Base-by-base conservation (phyloP, 2,888 invertebrate species). In the Hyalella azteca region DNA sequence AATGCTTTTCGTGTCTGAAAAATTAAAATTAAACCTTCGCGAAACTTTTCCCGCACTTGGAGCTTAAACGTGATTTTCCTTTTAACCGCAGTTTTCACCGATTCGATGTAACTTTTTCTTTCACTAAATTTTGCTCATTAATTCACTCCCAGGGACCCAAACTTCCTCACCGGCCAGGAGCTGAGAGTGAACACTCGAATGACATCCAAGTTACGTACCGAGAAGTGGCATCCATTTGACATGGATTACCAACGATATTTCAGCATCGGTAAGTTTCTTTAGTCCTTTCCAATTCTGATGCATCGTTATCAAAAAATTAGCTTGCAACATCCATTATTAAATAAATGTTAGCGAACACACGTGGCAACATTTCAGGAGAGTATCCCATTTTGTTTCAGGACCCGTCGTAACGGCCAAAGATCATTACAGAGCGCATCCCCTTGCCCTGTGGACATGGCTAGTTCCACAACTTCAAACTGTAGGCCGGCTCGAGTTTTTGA, bases 371-470 rank as follows among this genome's bases (percentile, higher is more conserved):
- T 15, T 49, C 5, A 5, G 26, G 11, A 29, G 26, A 26, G 26
- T 54, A 26, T 29, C 54, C 29, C 26, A 54, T 26, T 29, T 26
- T 22, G n/a, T 66, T n/a, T 13, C 91, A 97, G 97, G 96, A 87
- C 93, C 93, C 73, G 95, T 96, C 87, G 93, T 96, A 0, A 95
- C 94, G 88, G 89, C 96, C 85, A 95, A 95, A 88, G 95, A 95
- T 86, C 97, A 97, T 89, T 97, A 97, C 89, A 91, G 97, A 85
- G 96, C 97, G 1, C 96, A 96, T 88, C 96, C 96, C 85, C 90
- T 97, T 78, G 96, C 97, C 0, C 95, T 97, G 88, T 98, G 98
- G 98, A 88, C 96, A 81, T 96, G 97, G 87, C 90, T 97, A 77
- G 95, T 97, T 81, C 97, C 97, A 48, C 96, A 97, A 87, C 81